A percentile compares a stretch with the other conserved stretches of the same genome.
phyloP scores from a whole-genome alignment of 2,888 invertebrate species.

The Elmis aenea region DNA sequence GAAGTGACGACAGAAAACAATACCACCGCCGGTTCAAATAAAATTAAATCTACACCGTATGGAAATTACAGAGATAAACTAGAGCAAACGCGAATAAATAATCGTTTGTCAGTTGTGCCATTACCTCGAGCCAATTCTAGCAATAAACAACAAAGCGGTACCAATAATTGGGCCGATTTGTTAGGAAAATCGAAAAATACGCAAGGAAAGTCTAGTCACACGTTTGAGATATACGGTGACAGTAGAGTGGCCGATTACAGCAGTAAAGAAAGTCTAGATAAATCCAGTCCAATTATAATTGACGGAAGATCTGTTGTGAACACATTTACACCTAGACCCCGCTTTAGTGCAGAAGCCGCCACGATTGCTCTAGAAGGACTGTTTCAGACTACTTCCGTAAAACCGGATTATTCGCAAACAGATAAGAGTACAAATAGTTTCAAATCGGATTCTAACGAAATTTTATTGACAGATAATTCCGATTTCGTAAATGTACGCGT shows the following conservation, averaged over 20 bases:
- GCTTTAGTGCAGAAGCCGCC: conserved; percentile 52
- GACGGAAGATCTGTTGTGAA: conserved; percentile 41
- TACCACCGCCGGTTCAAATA: conserved; percentile 5
- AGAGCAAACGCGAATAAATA: no score
- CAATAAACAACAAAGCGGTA: background rate
- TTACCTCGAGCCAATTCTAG: background rate
- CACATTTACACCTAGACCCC: conserved; percentile 39
- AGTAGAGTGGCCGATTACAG: conserved; percentile 46
- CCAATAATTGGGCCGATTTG: background rate
- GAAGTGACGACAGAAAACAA: background rate
- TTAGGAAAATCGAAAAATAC: background rate
- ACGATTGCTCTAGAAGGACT: conserved; percentile 64
- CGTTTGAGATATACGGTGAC: conserved; percentile 42
- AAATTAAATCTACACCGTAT: conserved; percentile 2
- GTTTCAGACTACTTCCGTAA: conserved; percentile 55
- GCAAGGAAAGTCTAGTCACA: conserved; percentile 7
- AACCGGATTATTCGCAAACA: conserved; percentile 7
- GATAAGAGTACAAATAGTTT: conserved; percentile 9
- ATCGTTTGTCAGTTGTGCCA: no score
- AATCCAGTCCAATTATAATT: conserved; percentile 30
- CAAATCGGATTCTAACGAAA: conserved; percentile 29
- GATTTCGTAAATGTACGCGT: conserved; percentile 41
- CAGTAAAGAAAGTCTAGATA: conserved; percentile 37
- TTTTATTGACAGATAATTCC: conserved; percentile 41
- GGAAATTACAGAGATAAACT: no score